Percentiles rank a stretch among this genome's conserved stretches.
Evolutionary conservation across 1,140 invertebrate genomes (phyloP).

Genomic region (Palaemon carinicauda): DNA sequence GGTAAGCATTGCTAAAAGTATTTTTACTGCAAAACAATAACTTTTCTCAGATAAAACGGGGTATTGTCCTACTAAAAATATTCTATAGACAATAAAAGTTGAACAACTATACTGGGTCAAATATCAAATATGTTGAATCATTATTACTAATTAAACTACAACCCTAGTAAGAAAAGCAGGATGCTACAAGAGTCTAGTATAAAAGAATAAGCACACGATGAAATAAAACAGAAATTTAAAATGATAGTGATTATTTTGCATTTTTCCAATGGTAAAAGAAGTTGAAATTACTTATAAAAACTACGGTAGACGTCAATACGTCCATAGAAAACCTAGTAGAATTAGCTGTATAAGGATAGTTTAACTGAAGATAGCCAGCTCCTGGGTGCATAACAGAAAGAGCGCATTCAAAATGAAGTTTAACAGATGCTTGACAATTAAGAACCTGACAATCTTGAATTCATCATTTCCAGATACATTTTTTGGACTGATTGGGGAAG

Average conservation of each 20-base stretch:
- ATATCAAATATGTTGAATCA: too few relatives aligned
- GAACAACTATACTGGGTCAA: too few relatives aligned
- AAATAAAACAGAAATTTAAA: too few relatives aligned
- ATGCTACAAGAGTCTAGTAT: too few relatives aligned
- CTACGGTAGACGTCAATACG: background rate
- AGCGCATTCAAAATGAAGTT: too few relatives aligned
- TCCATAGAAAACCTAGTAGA: too few relatives aligned
- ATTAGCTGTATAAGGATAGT: background rate
- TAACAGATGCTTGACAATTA: too few relatives aligned
- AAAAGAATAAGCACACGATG: background rate
- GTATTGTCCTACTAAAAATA: background rate
- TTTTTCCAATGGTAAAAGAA: background rate
- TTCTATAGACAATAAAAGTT: too few relatives aligned
- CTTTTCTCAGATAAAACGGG: background rate
- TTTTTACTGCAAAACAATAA: background rate
- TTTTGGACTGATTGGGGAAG: conserved; percentile 93
- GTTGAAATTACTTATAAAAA: conserved; percentile 63
- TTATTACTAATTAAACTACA: too few relatives aligned
- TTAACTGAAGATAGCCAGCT: too few relatives aligned
- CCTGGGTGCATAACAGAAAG: too few relatives aligned
- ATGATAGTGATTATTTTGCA: background rate
- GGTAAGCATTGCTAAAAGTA: conserved; percentile 64
- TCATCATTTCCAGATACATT: conserved; percentile 77
- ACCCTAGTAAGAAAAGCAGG: too few relatives aligned
- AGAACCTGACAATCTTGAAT: background rate